These are phyloP conservation scores for Coptotermes formosanus DNA, from an alignment of 1,140 invertebrate genomes.

Conservation along the genomic window DNA sequence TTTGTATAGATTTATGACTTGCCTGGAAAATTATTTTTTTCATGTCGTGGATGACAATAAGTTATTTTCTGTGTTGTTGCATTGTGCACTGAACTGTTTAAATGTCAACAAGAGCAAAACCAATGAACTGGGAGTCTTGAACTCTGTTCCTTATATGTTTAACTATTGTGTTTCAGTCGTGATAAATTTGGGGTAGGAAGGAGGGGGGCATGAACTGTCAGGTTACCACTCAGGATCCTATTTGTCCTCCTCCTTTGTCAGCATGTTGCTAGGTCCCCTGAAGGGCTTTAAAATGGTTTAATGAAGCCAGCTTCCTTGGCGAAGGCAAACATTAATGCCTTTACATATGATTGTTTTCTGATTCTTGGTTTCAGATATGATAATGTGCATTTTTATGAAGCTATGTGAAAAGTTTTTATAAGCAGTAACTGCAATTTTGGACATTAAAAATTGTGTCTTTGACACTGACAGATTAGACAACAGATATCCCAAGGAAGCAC, in stretches of 20 bases:
- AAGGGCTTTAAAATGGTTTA: constrained; percentile 2
- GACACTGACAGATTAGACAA: neutral
- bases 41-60: constrained; percentile 31
- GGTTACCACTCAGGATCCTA: neutral
- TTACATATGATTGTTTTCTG: neutral
- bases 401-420: neutral
- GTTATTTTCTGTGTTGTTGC: constrained; percentile 28
- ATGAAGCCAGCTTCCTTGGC: neutral
- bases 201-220: neutral
- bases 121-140: neutral
- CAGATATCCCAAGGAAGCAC: neutral
- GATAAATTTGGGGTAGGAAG: neutral
- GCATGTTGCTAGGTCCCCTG: neutral
- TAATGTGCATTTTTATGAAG: neutral
- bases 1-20: constrained; percentile 10
- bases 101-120: constrained; percentile 8
- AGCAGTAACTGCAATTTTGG: neutral
- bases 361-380: neutral
- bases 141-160: constrained; percentile 2
- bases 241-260: neutral
- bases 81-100: constrained; percentile 20
- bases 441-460: neutral
- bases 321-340: neutral
- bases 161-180: neutral
- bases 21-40: neutral